phyloP scores from a whole-genome alignment of 2,888 invertebrate species.

The Caenorhabditis panamensis region DNA sequence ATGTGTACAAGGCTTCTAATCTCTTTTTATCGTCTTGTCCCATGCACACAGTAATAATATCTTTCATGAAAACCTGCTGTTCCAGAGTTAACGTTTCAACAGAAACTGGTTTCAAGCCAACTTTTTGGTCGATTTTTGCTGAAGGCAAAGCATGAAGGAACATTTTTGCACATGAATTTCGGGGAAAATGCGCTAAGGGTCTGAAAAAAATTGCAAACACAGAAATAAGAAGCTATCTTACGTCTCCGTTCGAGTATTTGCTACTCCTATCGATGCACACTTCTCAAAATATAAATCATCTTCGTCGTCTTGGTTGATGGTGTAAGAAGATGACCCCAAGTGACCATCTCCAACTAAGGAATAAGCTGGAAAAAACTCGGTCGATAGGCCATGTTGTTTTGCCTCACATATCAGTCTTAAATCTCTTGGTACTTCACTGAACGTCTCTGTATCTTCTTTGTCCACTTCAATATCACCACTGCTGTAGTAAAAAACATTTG shows the following conservation, averaged over 20 bases:
- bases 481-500: slow-evolving; percentile 3
- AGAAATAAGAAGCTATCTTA: too few species aligned
- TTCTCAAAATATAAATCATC: slow-evolving; percentile 44
- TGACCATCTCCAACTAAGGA: slow-evolving; percentile 63
- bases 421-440: slow-evolving; percentile 33
- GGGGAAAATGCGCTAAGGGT: neutral
- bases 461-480: slow-evolving; percentile 32
- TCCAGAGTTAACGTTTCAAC: slow-evolving; percentile 63
- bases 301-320: slow-evolving; percentile 49
- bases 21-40: slow-evolving; percentile 66
- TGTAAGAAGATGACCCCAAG: slow-evolving; percentile 37
- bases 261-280: too few species aligned
- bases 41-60: slow-evolving; percentile 69
- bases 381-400: neutral
- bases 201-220: too few species aligned
- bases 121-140: slow-evolving; percentile 52
- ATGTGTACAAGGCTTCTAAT: slow-evolving; percentile 62
- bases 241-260: too few species aligned
- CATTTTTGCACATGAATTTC: slow-evolving; percentile 17
- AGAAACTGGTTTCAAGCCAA: slow-evolving; percentile 55
- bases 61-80: slow-evolving; percentile 70
- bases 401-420: slow-evolving; percentile 29
- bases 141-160: slow-evolving; percentile 42
- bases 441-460: slow-evolving; percentile 45
- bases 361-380: slow-evolving; percentile 55